Evolutionary conservation across 1,140 invertebrate genomes (phyloP).

Genomic region (Protaetia brevitarsis): DNA sequence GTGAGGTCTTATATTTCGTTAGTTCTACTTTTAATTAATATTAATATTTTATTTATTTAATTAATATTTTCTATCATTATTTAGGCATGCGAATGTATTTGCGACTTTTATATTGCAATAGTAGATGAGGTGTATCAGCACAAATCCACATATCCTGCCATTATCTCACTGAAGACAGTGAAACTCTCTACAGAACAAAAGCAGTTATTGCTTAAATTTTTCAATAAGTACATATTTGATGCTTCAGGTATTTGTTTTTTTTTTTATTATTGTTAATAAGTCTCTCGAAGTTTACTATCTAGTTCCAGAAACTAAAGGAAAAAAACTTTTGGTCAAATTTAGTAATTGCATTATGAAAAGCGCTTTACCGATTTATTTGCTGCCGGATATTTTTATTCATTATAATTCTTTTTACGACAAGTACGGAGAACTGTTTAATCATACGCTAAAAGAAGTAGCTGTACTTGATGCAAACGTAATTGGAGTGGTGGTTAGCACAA

Average conservation of each 20-base stretch:
- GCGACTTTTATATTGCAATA: background rate
- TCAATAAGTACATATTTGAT: background rate
- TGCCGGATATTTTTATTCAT: background rate
- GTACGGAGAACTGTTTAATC: background rate
- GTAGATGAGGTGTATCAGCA: background rate
- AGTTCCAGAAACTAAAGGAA: background rate
- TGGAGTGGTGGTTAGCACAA: background rate
- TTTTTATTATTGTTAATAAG: background rate
- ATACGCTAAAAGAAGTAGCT: background rate
- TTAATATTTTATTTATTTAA: no score
- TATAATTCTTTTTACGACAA: background rate
- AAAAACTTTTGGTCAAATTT: background rate
- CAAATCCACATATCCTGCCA: background rate
- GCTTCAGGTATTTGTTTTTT: background rate
- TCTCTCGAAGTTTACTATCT: background rate
- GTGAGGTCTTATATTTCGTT: background rate
- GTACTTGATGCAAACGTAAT: background rate
- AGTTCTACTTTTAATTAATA: no score
- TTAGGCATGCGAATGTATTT: background rate
- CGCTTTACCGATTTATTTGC: background rate
- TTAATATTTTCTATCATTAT: no score
- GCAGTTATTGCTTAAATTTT: background rate
- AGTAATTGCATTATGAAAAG: background rate
- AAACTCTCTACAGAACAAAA: background rate
- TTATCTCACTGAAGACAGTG: background rate